Base-by-base conservation (phyloP, 2,113 vertebrate species). In the Crotalus tigris region DNA sequence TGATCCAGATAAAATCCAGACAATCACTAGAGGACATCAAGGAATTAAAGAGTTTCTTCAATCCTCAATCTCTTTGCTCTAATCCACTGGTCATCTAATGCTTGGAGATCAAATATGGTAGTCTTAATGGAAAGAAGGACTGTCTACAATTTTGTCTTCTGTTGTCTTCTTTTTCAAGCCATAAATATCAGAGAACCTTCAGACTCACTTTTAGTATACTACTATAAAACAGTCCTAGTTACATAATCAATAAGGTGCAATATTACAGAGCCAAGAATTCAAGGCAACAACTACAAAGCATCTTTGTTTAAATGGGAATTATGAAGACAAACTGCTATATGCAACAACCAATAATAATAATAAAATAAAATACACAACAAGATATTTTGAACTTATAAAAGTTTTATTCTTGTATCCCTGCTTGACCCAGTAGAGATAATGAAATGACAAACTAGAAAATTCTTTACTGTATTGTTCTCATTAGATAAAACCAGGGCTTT, bases 251-350 rank as follows among this genome's bases (percentile, higher is more conserved):
- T 54, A 49, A 75, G 85, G 6, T 44, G 24, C 39, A 53, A 10
- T 21, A 86, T 91, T 53, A 89, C 64, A 89, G 92, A 75, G 90
- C 17, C 90, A 95, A 93, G 12, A 61, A 7, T 85, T 54, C 87
- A 89, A 87, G 7, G n/a, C 5, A 88, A 81, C 86, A 93, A 90
- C 24, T 46, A 91, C 0, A 94, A 86, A 94, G 89, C n/a, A 24
- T 69, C 29, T 53, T 64, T 86, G 1, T 61, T 90, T 92, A 85
- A 61, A 5, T 46, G 55, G 3, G 15, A 87, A 91, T 88, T 3
- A 58, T 87, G 39, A 55, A 94, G 26, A 86, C 75, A 90, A 69
- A n/a, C 26, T 29, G 26, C 53, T 91, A 8, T 88, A 33, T 5
- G 5, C 12, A 17, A 69, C 64, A 69, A 69, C 29, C 64, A 33